phyloP scores from a whole-genome alignment of 2,113 vertebrate genomes.

The Speoplatyrhinus poulsoni region DNA sequence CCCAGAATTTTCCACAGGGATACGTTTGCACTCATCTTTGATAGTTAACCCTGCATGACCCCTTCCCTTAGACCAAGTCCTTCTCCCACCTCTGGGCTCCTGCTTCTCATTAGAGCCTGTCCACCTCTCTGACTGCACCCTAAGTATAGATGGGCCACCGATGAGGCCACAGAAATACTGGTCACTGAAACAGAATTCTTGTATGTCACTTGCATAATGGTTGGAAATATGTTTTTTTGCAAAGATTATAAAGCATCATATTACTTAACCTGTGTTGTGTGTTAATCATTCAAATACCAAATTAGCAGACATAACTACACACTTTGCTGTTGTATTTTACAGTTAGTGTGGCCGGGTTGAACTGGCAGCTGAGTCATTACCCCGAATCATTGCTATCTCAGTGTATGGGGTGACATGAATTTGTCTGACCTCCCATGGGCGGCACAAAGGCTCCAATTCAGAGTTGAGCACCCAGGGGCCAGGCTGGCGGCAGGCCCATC shows the following conservation, averaged over 20 bases:
- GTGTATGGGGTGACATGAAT: slow-evolving; percentile 69
- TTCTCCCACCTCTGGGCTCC: slow-evolving; percentile 70
- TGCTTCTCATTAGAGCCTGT: slow-evolving; percentile 80
- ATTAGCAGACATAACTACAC: slow-evolving; percentile 4
- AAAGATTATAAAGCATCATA: too few species aligned
- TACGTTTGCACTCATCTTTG: slow-evolving; percentile 83
- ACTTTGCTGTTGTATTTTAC: slow-evolving; percentile 28
- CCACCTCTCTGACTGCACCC: slow-evolving; percentile 50
- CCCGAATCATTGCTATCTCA: slow-evolving; percentile 62
- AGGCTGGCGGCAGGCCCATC: slow-evolving; percentile 69
- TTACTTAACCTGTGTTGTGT: neutral
- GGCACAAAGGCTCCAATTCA: slow-evolving; percentile 74
- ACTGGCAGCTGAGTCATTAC: slow-evolving; percentile 72
- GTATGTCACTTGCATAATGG: too few species aligned
- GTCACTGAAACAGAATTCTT: slow-evolving; percentile 11
- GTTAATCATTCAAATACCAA: neutral
- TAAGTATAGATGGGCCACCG: slow-evolving; percentile 43
- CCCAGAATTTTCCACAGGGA: slow-evolving; percentile 77
- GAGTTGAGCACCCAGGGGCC: slow-evolving; percentile 67
- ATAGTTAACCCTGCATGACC: slow-evolving; percentile 79
- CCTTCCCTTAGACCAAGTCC: slow-evolving; percentile 60
- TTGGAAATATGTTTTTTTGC: too few species aligned
- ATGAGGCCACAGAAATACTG: slow-evolving; percentile 41
- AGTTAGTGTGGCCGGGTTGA: slow-evolving; percentile 46
- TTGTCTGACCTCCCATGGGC: slow-evolving; percentile 63